phyloP scores from a whole-genome alignment of 1,140 invertebrate species.

The Zaprionus inermis region DNA sequence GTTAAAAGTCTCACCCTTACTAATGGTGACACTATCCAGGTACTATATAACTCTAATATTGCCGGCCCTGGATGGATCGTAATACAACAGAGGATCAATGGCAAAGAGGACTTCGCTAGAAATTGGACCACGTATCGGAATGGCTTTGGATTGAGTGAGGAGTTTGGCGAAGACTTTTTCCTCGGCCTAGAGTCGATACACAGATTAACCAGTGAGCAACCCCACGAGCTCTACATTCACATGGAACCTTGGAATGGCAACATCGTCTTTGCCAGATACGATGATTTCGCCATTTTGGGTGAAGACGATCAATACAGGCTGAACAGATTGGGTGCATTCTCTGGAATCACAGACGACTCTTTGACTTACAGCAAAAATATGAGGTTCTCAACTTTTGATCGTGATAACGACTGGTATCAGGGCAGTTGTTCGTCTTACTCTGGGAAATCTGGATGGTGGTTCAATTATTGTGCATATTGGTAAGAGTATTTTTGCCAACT shows the following conservation, averaged over 20 bases:
- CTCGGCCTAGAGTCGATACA: background rate
- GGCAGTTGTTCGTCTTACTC: background rate
- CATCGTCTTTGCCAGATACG: background rate
- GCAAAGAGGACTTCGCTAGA: too few relatives aligned
- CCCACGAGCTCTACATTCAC: constrained; percentile 1
- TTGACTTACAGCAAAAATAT: background rate
- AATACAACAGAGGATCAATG: too few relatives aligned
- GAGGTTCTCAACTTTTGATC: background rate
- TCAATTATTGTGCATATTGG: background rate
- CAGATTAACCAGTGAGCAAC: background rate
- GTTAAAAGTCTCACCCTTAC: too few relatives aligned
- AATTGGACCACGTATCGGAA: too few relatives aligned
- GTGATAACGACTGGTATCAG: background rate
- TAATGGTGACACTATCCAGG: too few relatives aligned
- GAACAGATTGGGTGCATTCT: background rate
- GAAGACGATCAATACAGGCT: background rate
- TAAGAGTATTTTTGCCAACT: too few relatives aligned
- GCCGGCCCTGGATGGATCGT: too few relatives aligned
- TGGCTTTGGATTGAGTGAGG: too few relatives aligned
- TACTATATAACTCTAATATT: too few relatives aligned
- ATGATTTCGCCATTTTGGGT: background rate
- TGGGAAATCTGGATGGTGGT: background rate
- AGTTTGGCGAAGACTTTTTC: too few relatives aligned
- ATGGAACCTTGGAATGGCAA: background rate
- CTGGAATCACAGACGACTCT: background rate